Percentiles rank a stretch among this genome's conserved stretches.
Conservation (phyloP, 2,888 invertebrate species). For the Lycaena phlaeas region DNA sequence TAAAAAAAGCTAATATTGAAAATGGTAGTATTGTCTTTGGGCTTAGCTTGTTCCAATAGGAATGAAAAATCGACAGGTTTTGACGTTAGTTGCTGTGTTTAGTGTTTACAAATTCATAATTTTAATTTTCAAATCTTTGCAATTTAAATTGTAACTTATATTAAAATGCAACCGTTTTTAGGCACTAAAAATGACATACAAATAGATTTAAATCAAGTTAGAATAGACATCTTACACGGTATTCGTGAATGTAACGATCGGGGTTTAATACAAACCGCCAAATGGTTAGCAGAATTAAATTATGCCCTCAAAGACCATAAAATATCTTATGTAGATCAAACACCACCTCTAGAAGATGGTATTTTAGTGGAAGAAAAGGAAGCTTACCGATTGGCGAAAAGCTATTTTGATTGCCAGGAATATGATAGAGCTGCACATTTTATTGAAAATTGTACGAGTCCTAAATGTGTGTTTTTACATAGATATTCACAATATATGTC, state of each 20-base stretch:
- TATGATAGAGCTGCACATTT: constrained; percentile 91
- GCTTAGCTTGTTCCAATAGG: no score
- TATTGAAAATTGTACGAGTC: constrained; percentile 78
- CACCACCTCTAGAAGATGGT: constrained; percentile 36
- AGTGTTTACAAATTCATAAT: no score
- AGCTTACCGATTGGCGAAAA: constrained; percentile 84
- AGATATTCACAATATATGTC: constrained; percentile 91
- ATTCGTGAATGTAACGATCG: constrained; percentile 82
- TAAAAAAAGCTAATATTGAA: no score
- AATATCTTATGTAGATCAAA: constrained; percentile 63
- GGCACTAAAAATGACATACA: constrained; percentile 50
- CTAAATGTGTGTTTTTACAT: constrained; percentile 86
- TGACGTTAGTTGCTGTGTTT: no score
- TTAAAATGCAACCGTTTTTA: constrained; percentile 41
- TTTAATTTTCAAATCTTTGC: no score
- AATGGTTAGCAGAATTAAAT: constrained; percentile 92
- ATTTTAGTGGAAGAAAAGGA: constrained; percentile 77
- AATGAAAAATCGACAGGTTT: no score
- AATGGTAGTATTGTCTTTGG: no score
- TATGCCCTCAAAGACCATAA: constrained; percentile 81
- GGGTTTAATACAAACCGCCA: constrained; percentile 85
- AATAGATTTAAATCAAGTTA: constrained; percentile 57
- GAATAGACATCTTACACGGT: constrained; percentile 51
- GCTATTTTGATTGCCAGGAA: constrained; percentile 92
- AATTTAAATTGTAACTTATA: no score